phyloP scores from a whole-genome alignment of 1,140 invertebrate genomes.

The Tetranychus cinnabarinus region DNA sequence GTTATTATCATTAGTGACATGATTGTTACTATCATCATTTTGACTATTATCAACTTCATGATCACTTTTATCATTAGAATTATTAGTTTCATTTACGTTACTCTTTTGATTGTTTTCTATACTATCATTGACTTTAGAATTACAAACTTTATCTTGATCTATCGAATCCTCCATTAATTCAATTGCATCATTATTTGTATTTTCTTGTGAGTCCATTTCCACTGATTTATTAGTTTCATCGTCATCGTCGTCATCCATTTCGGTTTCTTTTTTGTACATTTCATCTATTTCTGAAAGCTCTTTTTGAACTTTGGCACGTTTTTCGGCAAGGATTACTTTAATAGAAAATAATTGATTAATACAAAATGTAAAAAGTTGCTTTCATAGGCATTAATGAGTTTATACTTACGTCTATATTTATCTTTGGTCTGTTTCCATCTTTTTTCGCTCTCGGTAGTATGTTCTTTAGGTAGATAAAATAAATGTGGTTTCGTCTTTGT shows the following conservation, averaged over 20 bases:
- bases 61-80: neutral
- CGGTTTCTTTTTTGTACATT: conserved; percentile 15
- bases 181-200: neutral
- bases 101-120: neutral
- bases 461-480: conserved; percentile 59
- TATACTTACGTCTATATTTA: conserved; percentile 29
- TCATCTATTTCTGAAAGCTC: conserved; percentile 21
- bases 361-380: neutral
- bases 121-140: neutral
- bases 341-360: conserved; percentile 7
- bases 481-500: conserved; percentile 63
- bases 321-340: conserved; percentile 24
- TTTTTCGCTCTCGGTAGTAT: conserved; percentile 29
- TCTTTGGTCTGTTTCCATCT: conserved; percentile 31
- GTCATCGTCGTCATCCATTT: conserved; percentile 11
- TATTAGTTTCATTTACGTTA: neutral
- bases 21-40: neutral
- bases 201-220: neutral
- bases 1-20: neutral
- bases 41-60: neutral
- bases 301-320: conserved; percentile 24
- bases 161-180: neutral
- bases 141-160: neutral
- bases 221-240: neutral
- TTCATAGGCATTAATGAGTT: conserved; percentile 1